These are phyloP conservation scores for Pediacus dermestoides DNA, from an alignment of 2,888 invertebrate species.

Conservation along the genomic window DNA sequence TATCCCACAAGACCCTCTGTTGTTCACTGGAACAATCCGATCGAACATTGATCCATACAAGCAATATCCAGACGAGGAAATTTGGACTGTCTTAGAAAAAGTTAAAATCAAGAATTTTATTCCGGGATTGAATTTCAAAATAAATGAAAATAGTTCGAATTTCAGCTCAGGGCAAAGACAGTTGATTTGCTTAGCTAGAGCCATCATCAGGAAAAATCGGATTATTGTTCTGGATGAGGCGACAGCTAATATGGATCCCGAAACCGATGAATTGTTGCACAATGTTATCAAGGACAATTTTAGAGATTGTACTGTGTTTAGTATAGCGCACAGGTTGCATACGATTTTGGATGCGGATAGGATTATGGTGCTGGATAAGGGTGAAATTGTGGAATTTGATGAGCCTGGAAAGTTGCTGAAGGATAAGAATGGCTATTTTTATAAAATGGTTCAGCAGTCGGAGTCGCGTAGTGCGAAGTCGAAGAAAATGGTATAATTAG, in stretches of 20 bases:
- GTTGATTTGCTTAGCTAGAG: slow-evolving; percentile 54
- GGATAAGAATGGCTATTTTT: slow-evolving; percentile 25
- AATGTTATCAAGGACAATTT: slow-evolving; percentile 52
- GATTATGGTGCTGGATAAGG: slow-evolving; percentile 54
- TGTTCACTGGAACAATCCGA: slow-evolving; percentile 55
- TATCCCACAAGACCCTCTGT: slow-evolving; percentile 53
- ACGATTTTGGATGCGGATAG: slow-evolving; percentile 57
- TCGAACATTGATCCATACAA: slow-evolving; percentile 35
- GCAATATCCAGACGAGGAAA: slow-evolving; percentile 25
- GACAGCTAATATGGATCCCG: slow-evolving; percentile 54
- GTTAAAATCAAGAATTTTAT: slow-evolving; percentile 44
- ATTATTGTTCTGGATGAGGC: slow-evolving; percentile 56
- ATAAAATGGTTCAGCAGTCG: slow-evolving; percentile 22
- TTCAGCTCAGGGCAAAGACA: slow-evolving; percentile 55
- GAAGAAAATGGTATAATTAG: too few relatives aligned
- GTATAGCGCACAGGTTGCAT: slow-evolving; percentile 43
- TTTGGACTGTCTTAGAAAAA: slow-evolving; percentile 34
- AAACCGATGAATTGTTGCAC: slow-evolving; percentile 54
- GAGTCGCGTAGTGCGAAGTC: too few relatives aligned
- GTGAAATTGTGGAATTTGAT: slow-evolving; percentile 37
- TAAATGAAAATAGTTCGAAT: slow-evolving; percentile 23
- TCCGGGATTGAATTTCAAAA: slow-evolving; percentile 31
- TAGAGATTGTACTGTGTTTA: slow-evolving; percentile 53
- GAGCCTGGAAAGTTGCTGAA: slow-evolving; percentile 25
- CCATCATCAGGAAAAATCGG: slow-evolving; percentile 50